Base-by-base conservation (phyloP, 1,140 invertebrate species). In the Amphibalanus amphitrite region DNA sequence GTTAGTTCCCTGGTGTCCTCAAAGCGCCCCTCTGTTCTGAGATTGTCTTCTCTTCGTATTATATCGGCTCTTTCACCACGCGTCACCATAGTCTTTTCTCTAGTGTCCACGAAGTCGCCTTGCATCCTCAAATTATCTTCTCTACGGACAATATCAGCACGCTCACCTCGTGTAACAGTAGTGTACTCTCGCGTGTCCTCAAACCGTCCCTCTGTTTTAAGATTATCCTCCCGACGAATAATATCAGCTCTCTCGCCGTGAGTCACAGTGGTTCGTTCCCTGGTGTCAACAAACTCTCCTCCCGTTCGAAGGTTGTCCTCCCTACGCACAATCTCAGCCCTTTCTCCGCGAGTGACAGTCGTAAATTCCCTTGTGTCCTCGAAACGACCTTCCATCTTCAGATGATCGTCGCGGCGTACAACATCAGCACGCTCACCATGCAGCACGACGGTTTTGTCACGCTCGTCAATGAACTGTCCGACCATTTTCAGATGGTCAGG, bases 191-290 rank as follows among this genome's bases (percentile, higher is more conserved):
- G 68, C 6, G 28, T 70, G 59, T 74, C 69, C 28, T 29, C 28
- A 70, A 77, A 75, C 28, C 75, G 69, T n/a, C 88, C 88, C 76
- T 88, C 87, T 13, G 86, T 83, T 4, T 78, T 76, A 0, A 89
- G 76, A 75, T 85, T 83, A 71, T 85, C 83, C 73, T 78, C 75
- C 74, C 85, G 76, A 72, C 76, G 78, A 28, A 80, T 78, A 29
- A 82, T 76, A 1, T 79, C 72, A 0, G 79, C 80, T 59, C 75
- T 82, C n/a, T 74, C 74, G 47, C 68, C 72, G 28, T 38, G 38
- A 72, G 4, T 79, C 79, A 69, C 74, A 81, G 73, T 70, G n/a
- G 29, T 73, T 69, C 29, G 68, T 23, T 33, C 69, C 20, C 69
- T 69, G 69, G 30, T 40, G 40, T 70, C 71, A 33, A 67, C 72